Evolutionary conservation across 92 coral and sea anemone genomes (phyloP).

Genomic region (Muricea muricata): DNA sequence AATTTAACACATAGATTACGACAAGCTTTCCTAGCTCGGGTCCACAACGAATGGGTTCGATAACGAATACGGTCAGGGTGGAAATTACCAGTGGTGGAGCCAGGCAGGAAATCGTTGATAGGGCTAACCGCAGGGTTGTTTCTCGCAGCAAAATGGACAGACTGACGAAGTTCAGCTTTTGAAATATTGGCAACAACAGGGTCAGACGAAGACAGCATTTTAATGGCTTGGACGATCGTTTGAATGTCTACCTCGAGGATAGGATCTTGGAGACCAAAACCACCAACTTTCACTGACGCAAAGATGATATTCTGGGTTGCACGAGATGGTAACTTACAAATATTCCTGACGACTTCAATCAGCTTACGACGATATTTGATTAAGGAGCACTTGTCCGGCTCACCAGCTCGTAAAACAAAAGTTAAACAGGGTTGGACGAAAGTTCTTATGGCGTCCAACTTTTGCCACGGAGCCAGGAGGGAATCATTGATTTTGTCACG

Average conservation of each 20-base stretch:
- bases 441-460: neutral
- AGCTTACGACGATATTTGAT: neutral
- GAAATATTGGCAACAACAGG: slow-evolving; percentile 22
- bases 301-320: neutral
- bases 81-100: slow-evolving; percentile 2
- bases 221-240: slow-evolving; percentile 40
- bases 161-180: slow-evolving; percentile 6
- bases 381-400: neutral
- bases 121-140: slow-evolving; percentile 1
- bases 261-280: slow-evolving; percentile 41
- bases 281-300: neutral
- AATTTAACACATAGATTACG: too few species aligned
- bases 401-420: neutral
- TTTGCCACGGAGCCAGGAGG: slow-evolving; percentile 18
- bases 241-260: slow-evolving; percentile 29
- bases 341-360: neutral
- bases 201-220: slow-evolving; percentile 39
- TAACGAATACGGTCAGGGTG: slow-evolving; percentile 12
- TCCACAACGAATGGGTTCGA: slow-evolving; percentile 26
- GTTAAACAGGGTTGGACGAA: neutral
- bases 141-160: slow-evolving; percentile 19
- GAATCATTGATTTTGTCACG: neutral
- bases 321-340: neutral
- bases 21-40: too few species aligned
- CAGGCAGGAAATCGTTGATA: slow-evolving; percentile 16